Conservation (phyloP, 2,888 invertebrate genomes). For the Heliconius charithonia region DNA sequence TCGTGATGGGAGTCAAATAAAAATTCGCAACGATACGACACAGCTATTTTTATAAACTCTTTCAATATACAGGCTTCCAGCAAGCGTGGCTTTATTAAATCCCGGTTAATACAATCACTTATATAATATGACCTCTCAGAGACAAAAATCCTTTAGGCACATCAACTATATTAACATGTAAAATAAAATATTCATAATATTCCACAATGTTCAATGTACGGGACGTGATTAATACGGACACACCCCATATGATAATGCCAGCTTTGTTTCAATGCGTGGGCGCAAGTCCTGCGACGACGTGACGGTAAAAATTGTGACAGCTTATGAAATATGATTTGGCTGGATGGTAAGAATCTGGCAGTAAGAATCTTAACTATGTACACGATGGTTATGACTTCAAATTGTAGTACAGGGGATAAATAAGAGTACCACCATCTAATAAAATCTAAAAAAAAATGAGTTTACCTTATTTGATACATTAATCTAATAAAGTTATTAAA, state of each 20-base stretch:
- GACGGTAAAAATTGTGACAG: slow-evolving; percentile 63
- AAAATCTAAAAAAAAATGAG: no score
- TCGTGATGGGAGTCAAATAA: no score
- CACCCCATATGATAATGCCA: slow-evolving; percentile 70
- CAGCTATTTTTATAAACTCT: no score
- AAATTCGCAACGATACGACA: no score
- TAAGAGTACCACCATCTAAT: no score
- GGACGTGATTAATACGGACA: slow-evolving; percentile 70
- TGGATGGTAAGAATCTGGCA: not conserved
- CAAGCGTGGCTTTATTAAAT: no score
- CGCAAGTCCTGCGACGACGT: slow-evolving; percentile 72
- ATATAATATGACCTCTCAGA: not conserved
- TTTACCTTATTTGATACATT: no score
- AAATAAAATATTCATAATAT: slow-evolving; percentile 24
- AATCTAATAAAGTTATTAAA: no score
- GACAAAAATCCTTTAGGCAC: slow-evolving; percentile 28
- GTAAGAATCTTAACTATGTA: not conserved
- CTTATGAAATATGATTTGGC: slow-evolving; percentile 35
- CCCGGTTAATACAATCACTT: no score
- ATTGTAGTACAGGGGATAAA: not conserved
- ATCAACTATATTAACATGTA: not conserved
- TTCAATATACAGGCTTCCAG: no score
- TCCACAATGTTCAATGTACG: slow-evolving; percentile 60
- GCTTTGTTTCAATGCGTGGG: slow-evolving; percentile 73
- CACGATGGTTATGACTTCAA: not conserved